phyloP scores from a whole-genome alignment of 2,888 invertebrate genomes.

The Cantharis flavilabris region DNA sequence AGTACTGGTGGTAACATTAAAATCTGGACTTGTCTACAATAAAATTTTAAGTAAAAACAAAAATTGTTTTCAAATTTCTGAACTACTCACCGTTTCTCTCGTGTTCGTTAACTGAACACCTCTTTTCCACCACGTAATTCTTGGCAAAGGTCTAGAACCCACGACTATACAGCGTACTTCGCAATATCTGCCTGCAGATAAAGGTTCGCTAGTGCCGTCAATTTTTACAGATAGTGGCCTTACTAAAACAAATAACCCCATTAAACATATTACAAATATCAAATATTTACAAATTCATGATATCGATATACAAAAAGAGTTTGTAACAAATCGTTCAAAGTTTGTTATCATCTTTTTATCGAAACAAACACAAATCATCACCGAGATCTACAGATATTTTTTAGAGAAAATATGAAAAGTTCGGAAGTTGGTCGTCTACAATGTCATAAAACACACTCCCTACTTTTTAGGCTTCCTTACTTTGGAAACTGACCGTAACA shows the following conservation, averaged over 20 bases:
- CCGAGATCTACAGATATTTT: constrained; percentile 15
- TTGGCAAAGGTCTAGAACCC: constrained; percentile 74
- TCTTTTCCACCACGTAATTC: constrained; percentile 79
- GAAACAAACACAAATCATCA: constrained; percentile 19
- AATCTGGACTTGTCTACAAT: constrained; percentile 66
- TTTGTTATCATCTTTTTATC: neutral
- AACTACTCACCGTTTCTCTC: constrained; percentile 66
- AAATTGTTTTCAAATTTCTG: neutral
- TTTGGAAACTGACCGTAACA: constrained; percentile 43
- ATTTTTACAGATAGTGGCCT: constrained; percentile 73
- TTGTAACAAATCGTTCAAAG: neutral
- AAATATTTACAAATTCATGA: neutral
- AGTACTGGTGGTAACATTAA: constrained; percentile 77
- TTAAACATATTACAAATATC: neutral
- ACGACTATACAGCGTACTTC: constrained; percentile 74
- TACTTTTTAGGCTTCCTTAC: constrained; percentile 29
- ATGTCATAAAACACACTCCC: constrained; percentile 43
- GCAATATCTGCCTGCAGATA: constrained; percentile 73
- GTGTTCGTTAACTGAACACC: constrained; percentile 69
- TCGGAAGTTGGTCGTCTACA: constrained; percentile 38
- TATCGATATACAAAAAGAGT: neutral
- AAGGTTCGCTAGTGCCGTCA: constrained; percentile 69
- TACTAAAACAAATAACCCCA: constrained; percentile 60
- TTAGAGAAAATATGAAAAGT: constrained; percentile 41
- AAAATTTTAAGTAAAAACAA: constrained; percentile 18